Base-by-base conservation (phyloP, 2,797 vertebrate genomes). In the Orientallactaga sibirica region DNA sequence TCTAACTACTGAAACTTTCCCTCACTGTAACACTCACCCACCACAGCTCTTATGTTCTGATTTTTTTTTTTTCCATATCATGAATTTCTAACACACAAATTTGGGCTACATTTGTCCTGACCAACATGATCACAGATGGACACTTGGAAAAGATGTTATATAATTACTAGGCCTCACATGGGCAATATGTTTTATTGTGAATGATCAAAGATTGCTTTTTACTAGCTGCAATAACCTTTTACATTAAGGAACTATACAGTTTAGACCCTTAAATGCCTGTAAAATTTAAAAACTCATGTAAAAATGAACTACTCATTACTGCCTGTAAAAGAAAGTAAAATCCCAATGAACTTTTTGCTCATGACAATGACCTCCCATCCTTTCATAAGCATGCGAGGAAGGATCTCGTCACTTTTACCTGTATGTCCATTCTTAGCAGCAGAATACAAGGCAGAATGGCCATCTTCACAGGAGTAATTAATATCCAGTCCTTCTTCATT, bases 381-480 rank as follows among this genome's bases (percentile, higher is more conserved):
- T 67, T 93, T 95, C 43, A 64, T 24, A 68, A 33, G 33, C 24
- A n/a, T 33, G 75, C n/a, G n/a, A 41, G 6, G 37, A 86, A 48
- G 11, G 24, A 43, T 18, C 12, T 19, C 3, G 0, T 24, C 11
- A 67, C 68, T n/a, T 83, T 97, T 98, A 99, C 99, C 99, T 99
- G 99, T 98, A 98, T 99, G 99, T 99, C 99, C 99, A 66, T 99
- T 99, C 90, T 98, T 99, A 99, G 99, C 99, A 99, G 99, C 99
- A 99, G 99, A 99, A 99, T 99, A 99, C 99, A 99, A 99, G 98
- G 99, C 99, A 99, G 99, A 99, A 98, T 98, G 99, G 98, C 98
- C 98, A 98, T 99, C 98, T 98, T 98, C 98, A 98, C 97, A 98
- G 97, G 98, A 98, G 97, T 98, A 98, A 98, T 98, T 98, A 98